Evolutionary conservation across 2,797 vertebrate genomes (phyloP), one percentile per base, ranked within the genome.

Genomic region (Choloepus didactylus): DNA sequence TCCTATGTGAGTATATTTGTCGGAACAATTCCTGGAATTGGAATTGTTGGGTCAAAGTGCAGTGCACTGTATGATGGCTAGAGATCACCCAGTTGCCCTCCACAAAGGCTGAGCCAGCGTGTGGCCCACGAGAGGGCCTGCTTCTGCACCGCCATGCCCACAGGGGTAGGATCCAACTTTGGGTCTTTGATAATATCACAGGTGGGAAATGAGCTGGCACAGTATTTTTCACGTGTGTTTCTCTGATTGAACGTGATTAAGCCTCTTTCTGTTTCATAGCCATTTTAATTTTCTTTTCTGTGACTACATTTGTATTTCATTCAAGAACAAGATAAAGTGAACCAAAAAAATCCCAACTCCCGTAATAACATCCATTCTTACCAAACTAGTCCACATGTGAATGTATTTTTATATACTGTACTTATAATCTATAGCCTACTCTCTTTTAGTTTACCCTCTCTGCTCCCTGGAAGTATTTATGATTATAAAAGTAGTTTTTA

Each of bases 281-380:
- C 25, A 15, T 94, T 81, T 87, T 83, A 89, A n/a, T 87, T 93
- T 95, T 38, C 49, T 87, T 88, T 89, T 51, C 83, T 83, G 19
- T 95, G 87, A 79, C 82, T 27, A 91, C 54, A 54, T 93, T 95
- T 96, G 56, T 76, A 38, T 93, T 31, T 85, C 66, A 79, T 87
- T 94, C 80, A 91, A 49, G 73, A 87, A 72, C 56, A 90, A 75
- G 46, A 0, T 69, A 67, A 67, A 49, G 54, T 29, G 76, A 70
- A 88, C 16, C 2, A 2, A 9, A 11, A 54, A 35, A 77, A 23
- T 41, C 9, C 31, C 21, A 62, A 4, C 41, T 91, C 35, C 21
- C 25, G 1, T 86, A 66, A 69, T 89, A 85, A 60, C 59, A 70
- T 66, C 31, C 16, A 15, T 29, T 29, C 87, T 66, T 46, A 19